Evolutionary conservation across 37 sponge, comb jelly and placozoan genomes (phyloP), one percentile per base, ranked within the genome.

Genomic region (Mnemiopsis leidyi): DNA sequence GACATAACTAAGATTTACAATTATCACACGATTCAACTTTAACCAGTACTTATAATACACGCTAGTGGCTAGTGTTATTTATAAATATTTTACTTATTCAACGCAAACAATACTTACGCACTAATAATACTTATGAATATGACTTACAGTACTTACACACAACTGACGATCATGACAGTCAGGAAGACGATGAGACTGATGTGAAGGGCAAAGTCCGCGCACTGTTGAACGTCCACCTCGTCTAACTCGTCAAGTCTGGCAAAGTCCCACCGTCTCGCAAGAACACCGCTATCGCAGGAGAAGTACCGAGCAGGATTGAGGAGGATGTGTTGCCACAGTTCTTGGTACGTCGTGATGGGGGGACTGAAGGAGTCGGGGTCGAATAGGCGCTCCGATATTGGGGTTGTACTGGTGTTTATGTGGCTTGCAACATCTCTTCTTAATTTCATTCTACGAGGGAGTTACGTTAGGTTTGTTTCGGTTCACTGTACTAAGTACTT

Each of bases 91-190:
- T n/a, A n/a, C n/a, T n/a, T n/a, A n/a, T n/a, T n/a, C n/a, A n/a
- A n/a, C n/a, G n/a, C n/a, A n/a, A n/a, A 48, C 61, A 48, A 13
- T 48, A 71, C 30, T 29, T 71, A 28, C 30, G n/a, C 30, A 71
- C 75, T 23, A 29, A 5, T 71, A 18, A 28, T 13, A 71, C n/a
- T n/a, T n/a, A n/a, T n/a, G n/a, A n/a, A n/a, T n/a, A n/a, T n/a
- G n/a, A n/a, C n/a, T n/a, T n/a, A n/a, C 75, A 71, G n/a, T 28
- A 71, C 75, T 71, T 71, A 71, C 75, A 71, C 75, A 71, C 75
- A 71, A 71, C 75, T 71, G 30, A 71, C 25, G 25, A 71, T n/a
- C 25, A 71, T n/a, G n/a, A 71, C 30, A 23, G 75, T 29, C 30
- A 71, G 75, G n/a, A 71, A 71, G 25, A 71, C 30, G 3, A 71